Percentiles rank a stretch among this genome's conserved stretches.
Evolutionary conservation across 1,140 invertebrate genomes (phyloP).

Genomic region (Bursaphelenchus mucronatus): DNA sequence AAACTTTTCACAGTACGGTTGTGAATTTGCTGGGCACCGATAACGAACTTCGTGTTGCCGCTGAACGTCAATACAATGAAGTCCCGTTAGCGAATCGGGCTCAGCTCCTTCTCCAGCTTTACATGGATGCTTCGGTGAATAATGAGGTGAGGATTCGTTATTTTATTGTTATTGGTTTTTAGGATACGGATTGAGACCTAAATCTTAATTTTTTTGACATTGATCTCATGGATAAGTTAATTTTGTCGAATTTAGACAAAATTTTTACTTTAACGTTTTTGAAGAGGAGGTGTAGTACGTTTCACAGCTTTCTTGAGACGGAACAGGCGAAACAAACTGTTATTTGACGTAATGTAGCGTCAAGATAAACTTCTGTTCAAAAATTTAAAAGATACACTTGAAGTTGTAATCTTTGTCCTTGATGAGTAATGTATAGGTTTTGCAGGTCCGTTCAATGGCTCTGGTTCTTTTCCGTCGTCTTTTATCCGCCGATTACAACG

Average conservation of each 20-base stretch:
- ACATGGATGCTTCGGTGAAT: constrained; percentile 18
- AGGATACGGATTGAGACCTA: background rate
- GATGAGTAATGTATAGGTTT: constrained; percentile 65
- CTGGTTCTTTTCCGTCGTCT: constrained; percentile 83
- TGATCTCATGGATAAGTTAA: too few species aligned
- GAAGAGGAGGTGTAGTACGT: too few species aligned
- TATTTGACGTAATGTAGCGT: too few species aligned
- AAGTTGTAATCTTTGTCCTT: too few species aligned
- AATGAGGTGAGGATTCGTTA: constrained; percentile 34
- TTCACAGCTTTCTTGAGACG: too few species aligned
- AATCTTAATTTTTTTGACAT: too few species aligned
- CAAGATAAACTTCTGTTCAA: too few species aligned
- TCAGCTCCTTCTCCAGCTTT: constrained; percentile 20
- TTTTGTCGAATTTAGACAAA: too few species aligned
- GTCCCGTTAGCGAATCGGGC: constrained; percentile 5
- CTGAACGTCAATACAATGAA: constrained; percentile 22
- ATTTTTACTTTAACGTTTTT: too few species aligned
- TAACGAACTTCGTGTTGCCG: constrained; percentile 14
- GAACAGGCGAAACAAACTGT: too few species aligned
- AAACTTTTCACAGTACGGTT: too few species aligned
- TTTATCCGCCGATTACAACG: constrained; percentile 80
- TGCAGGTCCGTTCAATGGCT: constrained; percentile 72
- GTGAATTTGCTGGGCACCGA: background rate
- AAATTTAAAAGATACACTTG: too few species aligned
- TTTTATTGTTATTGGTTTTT: background rate